These are phyloP conservation scores for Strigamia transsilvanica DNA, from an alignment of 2,888 invertebrate species.

Conservation along the genomic window DNA sequence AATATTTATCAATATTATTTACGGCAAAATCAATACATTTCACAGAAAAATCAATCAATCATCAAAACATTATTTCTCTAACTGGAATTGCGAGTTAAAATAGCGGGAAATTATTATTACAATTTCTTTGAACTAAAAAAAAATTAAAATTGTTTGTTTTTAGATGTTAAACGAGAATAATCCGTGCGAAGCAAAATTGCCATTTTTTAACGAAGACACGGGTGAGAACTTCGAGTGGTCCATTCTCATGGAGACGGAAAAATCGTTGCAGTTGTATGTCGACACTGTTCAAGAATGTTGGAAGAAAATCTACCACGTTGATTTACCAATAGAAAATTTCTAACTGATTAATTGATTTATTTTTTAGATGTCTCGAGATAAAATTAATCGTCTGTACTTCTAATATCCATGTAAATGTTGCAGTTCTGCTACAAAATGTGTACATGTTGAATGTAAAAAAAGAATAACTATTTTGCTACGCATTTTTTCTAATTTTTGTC, in stretches of 20 bases:
- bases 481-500: no score
- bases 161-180: neutral
- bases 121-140: neutral
- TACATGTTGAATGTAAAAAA: no score
- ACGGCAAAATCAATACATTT: no score
- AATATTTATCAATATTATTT: no score
- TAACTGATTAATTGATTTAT: neutral
- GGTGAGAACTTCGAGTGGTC: constrained; percentile 50
- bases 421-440: no score
- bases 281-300: constrained; percentile 54
- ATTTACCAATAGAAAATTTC: constrained; percentile 51
- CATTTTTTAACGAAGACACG: constrained; percentile 55
- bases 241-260: constrained; percentile 51
- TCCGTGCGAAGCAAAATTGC: constrained; percentile 50
- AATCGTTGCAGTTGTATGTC: constrained; percentile 52
- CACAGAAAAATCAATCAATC: no score
- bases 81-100: neutral
- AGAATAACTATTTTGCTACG: no score
- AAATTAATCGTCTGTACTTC: neutral
- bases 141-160: neutral
- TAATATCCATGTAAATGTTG: no score
- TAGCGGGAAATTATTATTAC: neutral
- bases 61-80: neutral
- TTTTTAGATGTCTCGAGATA: no score
- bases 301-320: constrained; percentile 53